A percentile compares a stretch with the other conserved stretches of the same genome.
Conservation (phyloP, 64 coral and sea anemone species). For the Porites australiensis region DNA sequence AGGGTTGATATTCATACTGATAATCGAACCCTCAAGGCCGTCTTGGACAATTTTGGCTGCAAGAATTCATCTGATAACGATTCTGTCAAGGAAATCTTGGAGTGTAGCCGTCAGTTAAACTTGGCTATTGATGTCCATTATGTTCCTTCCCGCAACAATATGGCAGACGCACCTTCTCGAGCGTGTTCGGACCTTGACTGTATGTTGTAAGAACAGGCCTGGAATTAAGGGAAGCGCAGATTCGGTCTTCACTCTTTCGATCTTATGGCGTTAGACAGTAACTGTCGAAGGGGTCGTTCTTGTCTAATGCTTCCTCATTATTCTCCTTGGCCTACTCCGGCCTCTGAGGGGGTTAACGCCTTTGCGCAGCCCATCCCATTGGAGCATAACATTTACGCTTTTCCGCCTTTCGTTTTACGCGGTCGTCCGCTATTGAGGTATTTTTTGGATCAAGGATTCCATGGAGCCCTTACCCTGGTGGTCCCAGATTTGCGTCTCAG, state of each 20-base stretch:
- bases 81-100: not conserved
- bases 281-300: not conserved
- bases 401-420: slow-evolving; percentile 21
- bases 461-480: not conserved
- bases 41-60: slow-evolving; percentile 24
- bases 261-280: too few relatives aligned
- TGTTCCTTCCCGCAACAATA: not conserved
- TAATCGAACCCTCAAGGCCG: not conserved
- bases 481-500: not conserved
- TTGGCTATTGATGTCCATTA: slow-evolving; percentile 5
- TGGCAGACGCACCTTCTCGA: not conserved
- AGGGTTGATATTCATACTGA: slow-evolving; percentile 17
- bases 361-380: slow-evolving; percentile 20
- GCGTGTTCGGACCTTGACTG: not conserved
- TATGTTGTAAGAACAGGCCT: not conserved
- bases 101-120: not conserved
- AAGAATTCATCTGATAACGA: slow-evolving; percentile 1
- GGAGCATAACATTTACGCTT: slow-evolving; percentile 39
- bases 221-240: not conserved
- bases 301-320: slow-evolving; percentile 21
- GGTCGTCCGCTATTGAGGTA: slow-evolving; percentile 4
- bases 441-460: slow-evolving; percentile 11
- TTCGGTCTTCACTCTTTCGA: not conserved
- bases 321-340: slow-evolving; percentile 40
- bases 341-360: slow-evolving; percentile 28